Evolutionary conservation across 53 echinoderm and acorn worm species (phyloP), one percentile per base, ranked within the genome.

Genomic region (Echinarachnius parma): DNA sequence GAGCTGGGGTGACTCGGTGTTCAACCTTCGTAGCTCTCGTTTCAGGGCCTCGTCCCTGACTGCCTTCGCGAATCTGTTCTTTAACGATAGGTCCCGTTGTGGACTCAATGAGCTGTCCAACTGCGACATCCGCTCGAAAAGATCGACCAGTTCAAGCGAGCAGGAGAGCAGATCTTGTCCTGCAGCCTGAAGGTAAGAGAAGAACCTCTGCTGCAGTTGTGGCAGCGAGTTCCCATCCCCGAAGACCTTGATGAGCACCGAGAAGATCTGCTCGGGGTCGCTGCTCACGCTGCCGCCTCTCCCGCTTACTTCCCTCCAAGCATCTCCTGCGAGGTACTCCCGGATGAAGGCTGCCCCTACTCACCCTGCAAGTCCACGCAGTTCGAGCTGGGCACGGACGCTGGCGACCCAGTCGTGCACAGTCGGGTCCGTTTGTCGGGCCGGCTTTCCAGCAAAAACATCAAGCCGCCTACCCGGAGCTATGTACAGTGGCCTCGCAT

Each of bases 121-220:
- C 27, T 21, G 16, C 5, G 45, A 23, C 27, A 76, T 61, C n/a
- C 47, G 44, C 28, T 76, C 76, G 30, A 62, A 76, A n/a, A 50
- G 14, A 16, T 52, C 36, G 10, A 79, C 55, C 0, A 86, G 39
- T 37, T 63, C 35, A 2, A 82, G 61, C 9, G 90, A 90, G 53
- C 59, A 81, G 7, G 35, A 49, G 7, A 85, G 58, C 0, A 89
- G 52, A 58, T 82, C 85, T 18, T 85, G 71, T 2, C 22, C 9
- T 0, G 62, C 19, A 8, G 25, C 59, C 29, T 90, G 90, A 1
- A 16, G 13, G 37, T 62, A 86, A 0, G 62, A 50, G 49, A 59
- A 89, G 8, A 90, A 90, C 61, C 52, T 14, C 57, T 89, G 84
- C 44, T 80, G 79, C 0, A 89, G 28, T 16, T 63, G 77, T 4